Conservation (phyloP, 2,888 invertebrate species). For the Pharmacophagus antenor region DNA sequence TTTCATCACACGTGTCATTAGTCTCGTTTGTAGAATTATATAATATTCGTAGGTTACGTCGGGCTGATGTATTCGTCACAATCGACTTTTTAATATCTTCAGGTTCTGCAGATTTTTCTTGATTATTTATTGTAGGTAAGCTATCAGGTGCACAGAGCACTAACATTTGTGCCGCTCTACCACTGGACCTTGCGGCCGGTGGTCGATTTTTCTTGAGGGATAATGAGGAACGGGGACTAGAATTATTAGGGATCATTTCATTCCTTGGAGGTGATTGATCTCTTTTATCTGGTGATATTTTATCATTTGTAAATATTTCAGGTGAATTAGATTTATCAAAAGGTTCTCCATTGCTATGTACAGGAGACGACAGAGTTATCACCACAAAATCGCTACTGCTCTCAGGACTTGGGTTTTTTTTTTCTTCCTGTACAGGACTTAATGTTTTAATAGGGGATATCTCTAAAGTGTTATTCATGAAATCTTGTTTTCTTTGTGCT, state of each 20-base stretch:
- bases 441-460: constrained; percentile 81
- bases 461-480: constrained; percentile 79
- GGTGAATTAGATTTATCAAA: constrained; percentile 63
- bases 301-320: constrained; percentile 74
- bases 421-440: constrained; percentile 59
- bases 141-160: constrained; percentile 64
- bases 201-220: constrained; percentile 69
- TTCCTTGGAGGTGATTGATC: constrained; percentile 66
- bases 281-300: constrained; percentile 63
- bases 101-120: constrained; percentile 45
- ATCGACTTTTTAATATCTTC: constrained; percentile 54
- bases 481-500: constrained; percentile 70
- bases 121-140: constrained; percentile 46
- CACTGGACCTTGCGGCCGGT: constrained; percentile 58
- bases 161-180: constrained; percentile 73
- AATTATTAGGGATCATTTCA: constrained; percentile 43
- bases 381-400: constrained; percentile 63
- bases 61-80: constrained; percentile 50
- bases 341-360: constrained; percentile 66
- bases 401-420: constrained; percentile 58
- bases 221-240: constrained; percentile 62
- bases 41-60: constrained; percentile 60
- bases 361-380: constrained; percentile 62
- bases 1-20: constrained; percentile 46
- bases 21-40: constrained; percentile 56